Evolutionary conservation across 2,888 invertebrate species (phyloP), one percentile per base, ranked within the genome.

Genomic region (Thalpophila matura): DNA sequence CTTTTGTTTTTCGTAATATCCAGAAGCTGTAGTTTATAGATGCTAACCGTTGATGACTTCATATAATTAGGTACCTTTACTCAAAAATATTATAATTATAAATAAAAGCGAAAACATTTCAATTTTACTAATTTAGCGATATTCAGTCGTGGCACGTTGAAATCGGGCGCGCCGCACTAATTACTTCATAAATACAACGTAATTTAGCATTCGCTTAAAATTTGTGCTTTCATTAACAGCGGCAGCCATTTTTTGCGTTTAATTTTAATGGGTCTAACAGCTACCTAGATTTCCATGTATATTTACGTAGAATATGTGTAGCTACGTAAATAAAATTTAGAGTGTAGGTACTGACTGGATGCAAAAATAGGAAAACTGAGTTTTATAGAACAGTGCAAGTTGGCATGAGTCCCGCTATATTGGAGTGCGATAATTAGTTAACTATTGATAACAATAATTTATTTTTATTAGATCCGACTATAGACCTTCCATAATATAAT

Each of bases 221-320:
- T 79, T 82, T 76, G 51, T 75, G 74, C 77, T 69, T 82, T 80
- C 78, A 81, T 79, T 79, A 76, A 54, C 71, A 74, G 56, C 58
- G 56, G 20, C 61, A 27, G 65, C 29, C 49, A 79, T 81, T 78
- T 84, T 82, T 79, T 53, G 46, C 60, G 70, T 70, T 80, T 79
- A 77, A 73, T 74, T 78, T 78, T 71, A 74, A 75, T 76, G 57
- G 54, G 35, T 51, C 31, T 61, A 54, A 55, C 46, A 46, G 60
- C 24, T 56, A 50, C 24, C 37, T 54, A 55, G 26, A 55, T 42
- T 46, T 56, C 14, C 53, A 49, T 26, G 20, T 31, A 60, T 40
- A 67, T 63, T 70, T 42, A 20, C 16, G 45, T 45, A 12, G 22
- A 38, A 33, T 27, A 47, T 62, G 55, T 51, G 4, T 29, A 38